Base-by-base conservation (phyloP, 2,113 vertebrate genomes). In the Muscicapa adusta region DNA sequence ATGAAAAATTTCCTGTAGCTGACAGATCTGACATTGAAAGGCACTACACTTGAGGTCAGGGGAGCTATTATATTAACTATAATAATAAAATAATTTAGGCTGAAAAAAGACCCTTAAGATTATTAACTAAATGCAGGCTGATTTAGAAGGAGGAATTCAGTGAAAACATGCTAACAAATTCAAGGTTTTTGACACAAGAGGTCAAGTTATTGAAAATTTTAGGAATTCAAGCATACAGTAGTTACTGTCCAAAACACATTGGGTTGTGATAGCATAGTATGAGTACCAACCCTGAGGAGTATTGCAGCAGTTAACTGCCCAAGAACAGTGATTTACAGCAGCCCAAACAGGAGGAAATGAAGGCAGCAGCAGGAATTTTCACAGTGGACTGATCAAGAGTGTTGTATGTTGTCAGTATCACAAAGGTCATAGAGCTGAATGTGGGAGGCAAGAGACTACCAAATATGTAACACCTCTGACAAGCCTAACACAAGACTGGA, bases 291-390 rank as follows among this genome's bases (percentile, higher is more conserved):
- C 50, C 43, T 62, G 47, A 1, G 2, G 57, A 42, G 42, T 26
- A 66, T 7, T 70, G 54, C 38, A 87, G 81, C 58, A 19, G 50
- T 70, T 65, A 73, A 86, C 31, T 53, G 22, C 45, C 47, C 1
- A 3, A 72, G 11, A 89, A 58, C 58, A 70, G 38, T 85, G 89
- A 96, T 60, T 89, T 94, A 95, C 31, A 88, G 90, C 74, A 85
- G 34, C 47, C 31, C 62, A 88, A 90, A 82, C 58, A 78, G 45
- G 29, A 89, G 91, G 94, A 96, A 95, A 93, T 93, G 34, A 96
- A 95, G 51, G 58, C 62, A 91, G 54, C 54, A 79, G 70, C 34
- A 88, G 61, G 70, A 92, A 93, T 82, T 91, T 93, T 94, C 85
- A 92, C 89, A 83, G 91, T 34, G 42, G 66, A 73, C 24, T 89